Conservation (phyloP, 2,888 invertebrate species). For the Allolobophora icterica region DNA sequence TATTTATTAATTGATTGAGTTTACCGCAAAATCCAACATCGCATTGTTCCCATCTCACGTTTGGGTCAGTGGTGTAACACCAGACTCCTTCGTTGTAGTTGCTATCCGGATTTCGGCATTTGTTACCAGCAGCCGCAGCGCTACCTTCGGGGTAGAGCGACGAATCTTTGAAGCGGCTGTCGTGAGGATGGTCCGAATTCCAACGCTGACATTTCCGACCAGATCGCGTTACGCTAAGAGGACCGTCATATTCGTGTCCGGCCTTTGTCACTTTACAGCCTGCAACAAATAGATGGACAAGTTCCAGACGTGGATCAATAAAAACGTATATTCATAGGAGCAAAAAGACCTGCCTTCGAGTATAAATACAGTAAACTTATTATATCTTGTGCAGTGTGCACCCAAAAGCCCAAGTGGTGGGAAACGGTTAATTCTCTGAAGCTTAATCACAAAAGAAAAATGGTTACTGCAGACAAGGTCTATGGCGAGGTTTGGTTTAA, state of each 20-base stretch:
- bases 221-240: not conserved
- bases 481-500: too few relatives aligned
- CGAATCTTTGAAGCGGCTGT: not conserved
- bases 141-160: slow-evolving; percentile 21
- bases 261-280: slow-evolving; percentile 12
- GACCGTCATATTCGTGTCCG: slow-evolving; percentile 18
- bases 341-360: too few relatives aligned
- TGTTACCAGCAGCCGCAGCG: not conserved
- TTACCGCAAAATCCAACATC: slow-evolving; percentile 26
- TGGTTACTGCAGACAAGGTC: too few relatives aligned
- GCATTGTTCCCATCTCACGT: slow-evolving; percentile 31
- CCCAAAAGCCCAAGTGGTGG: too few relatives aligned
- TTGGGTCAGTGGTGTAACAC: slow-evolving; percentile 28
- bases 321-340: too few relatives aligned
- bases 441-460: too few relatives aligned
- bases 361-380: too few relatives aligned
- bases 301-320: not conserved
- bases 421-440: too few relatives aligned
- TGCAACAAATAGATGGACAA: not conserved
- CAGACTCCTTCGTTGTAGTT: slow-evolving; percentile 20
- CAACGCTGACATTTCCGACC: slow-evolving; percentile 27
- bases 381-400: too few relatives aligned
- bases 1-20: too few relatives aligned
- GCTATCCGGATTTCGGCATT: slow-evolving; percentile 33
- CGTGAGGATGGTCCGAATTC: not conserved